Base-by-base conservation (phyloP, 2,113 vertebrate genomes). In the Brevimyrus niger region DNA sequence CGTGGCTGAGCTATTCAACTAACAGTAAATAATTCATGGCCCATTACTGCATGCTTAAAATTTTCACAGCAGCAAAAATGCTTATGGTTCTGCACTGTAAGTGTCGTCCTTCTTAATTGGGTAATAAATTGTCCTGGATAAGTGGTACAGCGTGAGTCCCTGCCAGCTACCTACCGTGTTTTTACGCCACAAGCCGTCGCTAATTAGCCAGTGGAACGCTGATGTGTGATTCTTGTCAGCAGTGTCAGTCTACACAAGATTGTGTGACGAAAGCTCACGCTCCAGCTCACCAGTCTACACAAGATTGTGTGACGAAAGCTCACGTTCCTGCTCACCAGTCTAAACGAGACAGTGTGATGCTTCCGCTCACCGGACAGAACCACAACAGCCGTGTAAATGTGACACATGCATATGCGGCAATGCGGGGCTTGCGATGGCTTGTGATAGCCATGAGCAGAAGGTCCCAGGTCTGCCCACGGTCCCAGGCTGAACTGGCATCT, bases 101-200 rank as follows among this genome's bases (percentile, higher is more conserved):
- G 73, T 91, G 90, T 93, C 93, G 91, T 88, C 90, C 87, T 85
- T 83, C 3, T 92, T 92, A 94, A 95, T 93, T 92, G 89, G 80
- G 90, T 89, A 90, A 95, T 96, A 94, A 94, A 95, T 95, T 95
- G 91, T 95, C 94, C 92, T 91, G 91, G 93, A 93, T 94, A 93
- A 94, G 91, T 93, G 92, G 89, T 92, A 94, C 95, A 94, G 94
- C 92, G 93, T 93, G 89, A 93, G 92, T 85, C 91, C 73, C 89
- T 92, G 91, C 91, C 91, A 91, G 90, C 90, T 91, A 93, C 94
- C 95, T 94, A 94, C 94, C 95, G 92, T 92, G 38, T 76, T 10
- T 76, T 90, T 53, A 89, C 87, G 88, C 86, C 93, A 92, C 91
- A 90, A 92, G 23, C 35, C 38, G 48, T 92, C 91, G 91, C 92